Evolutionary conservation across 2,888 invertebrate genomes (phyloP), one percentile per base, ranked within the genome.

Genomic region (Ectropis crepuscularia): DNA sequence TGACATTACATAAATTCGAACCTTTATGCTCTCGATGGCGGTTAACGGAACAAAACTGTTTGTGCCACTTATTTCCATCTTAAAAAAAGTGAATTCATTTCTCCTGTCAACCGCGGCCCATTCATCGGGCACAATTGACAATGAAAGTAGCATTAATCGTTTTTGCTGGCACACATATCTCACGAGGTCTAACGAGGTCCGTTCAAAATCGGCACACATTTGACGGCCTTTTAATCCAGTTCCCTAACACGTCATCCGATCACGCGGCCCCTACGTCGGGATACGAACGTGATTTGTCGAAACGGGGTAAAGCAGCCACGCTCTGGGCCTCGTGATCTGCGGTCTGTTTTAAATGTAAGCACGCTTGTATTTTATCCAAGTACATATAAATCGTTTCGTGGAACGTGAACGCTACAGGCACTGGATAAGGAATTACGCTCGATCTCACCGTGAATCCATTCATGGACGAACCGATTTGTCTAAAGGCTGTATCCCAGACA

Each of bases 221-320:
- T 51, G 46, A 46, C 39, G 60, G 57, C 46, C 63, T 65, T n/a
- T n/a, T 70, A 70, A 62, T 64, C 63, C 66, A 74, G 74, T 71
- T 77, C 77, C 76, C 77, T 76, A 71, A 71, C 78, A 73, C 79
- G 78, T 77, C 78, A 80, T 67, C 46, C 62, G 68, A 65, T 77
- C 85, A 83, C 81, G 79, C 71, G 79, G 73, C 74, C 53, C 49
- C 50, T 51, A 55, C 65, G 61, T 61, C 65, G 58, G 69, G 72
- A 70, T 69, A 67, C 59, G 45, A 83, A 81, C 84, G 82, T 82
- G 85, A 80, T 71, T 74, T 72, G 71, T 73, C 74, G 74, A 79
- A 83, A 81, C 74, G 72, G 78, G 75, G 74, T 75, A 75, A 74
- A 74, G 71, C 70, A 73, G 76, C 77, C 77, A 79, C 79, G 77